A percentile compares a stretch with the other conserved stretches of the same genome.
phyloP scores from a whole-genome alignment of 2,888 invertebrate species.

The Zhuqinia jingwanae region DNA sequence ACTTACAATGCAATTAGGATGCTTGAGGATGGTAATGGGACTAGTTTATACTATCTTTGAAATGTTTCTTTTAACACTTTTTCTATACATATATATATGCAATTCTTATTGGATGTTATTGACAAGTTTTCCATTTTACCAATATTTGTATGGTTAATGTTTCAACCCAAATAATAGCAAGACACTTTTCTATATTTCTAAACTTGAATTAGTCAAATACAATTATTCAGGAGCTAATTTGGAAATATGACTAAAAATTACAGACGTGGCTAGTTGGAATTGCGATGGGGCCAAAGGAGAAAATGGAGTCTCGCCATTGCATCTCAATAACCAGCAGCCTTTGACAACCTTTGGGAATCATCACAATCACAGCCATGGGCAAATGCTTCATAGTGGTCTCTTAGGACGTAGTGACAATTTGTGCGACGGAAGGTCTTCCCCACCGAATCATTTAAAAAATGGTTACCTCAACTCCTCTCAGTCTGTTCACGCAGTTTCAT shows the following conservation, averaged over 20 bases:
- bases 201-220: too few species aligned
- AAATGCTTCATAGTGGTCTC: constrained; percentile 69
- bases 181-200: too few species aligned
- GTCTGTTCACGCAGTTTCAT: constrained; percentile 73
- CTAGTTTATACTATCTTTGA: too few species aligned
- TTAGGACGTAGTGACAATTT: constrained; percentile 65
- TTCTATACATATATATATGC: too few species aligned
- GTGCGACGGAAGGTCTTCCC: constrained; percentile 70
- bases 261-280: constrained; percentile 78
- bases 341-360: constrained; percentile 79
- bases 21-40: too few species aligned
- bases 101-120: too few species aligned
- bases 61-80: too few species aligned
- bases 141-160: neutral
- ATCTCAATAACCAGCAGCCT: constrained; percentile 77
- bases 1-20: too few species aligned
- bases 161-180: neutral
- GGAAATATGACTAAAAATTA: too few species aligned
- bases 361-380: constrained; percentile 73
- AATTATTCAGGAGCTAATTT: too few species aligned
- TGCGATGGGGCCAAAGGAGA: constrained; percentile 78
- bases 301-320: constrained; percentile 76
- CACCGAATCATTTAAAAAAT: constrained; percentile 75
- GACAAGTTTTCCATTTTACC: too few species aligned
- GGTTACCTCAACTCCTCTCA: constrained; percentile 77